These are phyloP conservation scores for Alectoris magna DNA, from an alignment of 2,797 vertebrate genomes.

Conservation along the genomic window DNA sequence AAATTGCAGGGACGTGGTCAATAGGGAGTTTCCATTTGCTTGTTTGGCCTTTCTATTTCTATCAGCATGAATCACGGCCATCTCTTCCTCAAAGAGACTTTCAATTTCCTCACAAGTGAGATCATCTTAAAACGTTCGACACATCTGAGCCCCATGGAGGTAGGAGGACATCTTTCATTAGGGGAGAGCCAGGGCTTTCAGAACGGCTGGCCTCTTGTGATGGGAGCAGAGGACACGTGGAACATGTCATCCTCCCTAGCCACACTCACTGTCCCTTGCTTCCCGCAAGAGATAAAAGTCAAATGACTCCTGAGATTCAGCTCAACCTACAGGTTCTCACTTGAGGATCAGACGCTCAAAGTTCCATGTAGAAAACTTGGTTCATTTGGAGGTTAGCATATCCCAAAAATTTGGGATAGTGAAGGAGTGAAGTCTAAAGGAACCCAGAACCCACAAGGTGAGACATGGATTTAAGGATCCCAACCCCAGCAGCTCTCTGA, in stretches of 20 bases:
- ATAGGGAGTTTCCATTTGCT: slow-evolving; percentile 66
- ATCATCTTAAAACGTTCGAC: neutral
- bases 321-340: neutral
- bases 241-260: neutral
- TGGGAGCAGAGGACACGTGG: neutral
- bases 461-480: neutral
- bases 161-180: neutral
- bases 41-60: slow-evolving; percentile 60
- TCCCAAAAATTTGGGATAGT: neutral
- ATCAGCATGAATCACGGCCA: slow-evolving; percentile 33
- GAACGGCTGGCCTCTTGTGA: fast-evolving
- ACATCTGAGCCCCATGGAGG: neutral
- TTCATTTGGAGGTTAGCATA: neutral
- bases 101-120: slow-evolving; percentile 2
- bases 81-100: neutral
- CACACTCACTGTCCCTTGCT: neutral
- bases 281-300: neutral
- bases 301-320: neutral
- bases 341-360: neutral
- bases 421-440: neutral
- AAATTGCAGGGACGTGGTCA: slow-evolving; percentile 52
- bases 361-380: neutral
- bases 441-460: neutral
- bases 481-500: neutral
- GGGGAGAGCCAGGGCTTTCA: neutral